phyloP scores from a whole-genome alignment of 2,797 vertebrate species.

The Capromys pilorides region DNA sequence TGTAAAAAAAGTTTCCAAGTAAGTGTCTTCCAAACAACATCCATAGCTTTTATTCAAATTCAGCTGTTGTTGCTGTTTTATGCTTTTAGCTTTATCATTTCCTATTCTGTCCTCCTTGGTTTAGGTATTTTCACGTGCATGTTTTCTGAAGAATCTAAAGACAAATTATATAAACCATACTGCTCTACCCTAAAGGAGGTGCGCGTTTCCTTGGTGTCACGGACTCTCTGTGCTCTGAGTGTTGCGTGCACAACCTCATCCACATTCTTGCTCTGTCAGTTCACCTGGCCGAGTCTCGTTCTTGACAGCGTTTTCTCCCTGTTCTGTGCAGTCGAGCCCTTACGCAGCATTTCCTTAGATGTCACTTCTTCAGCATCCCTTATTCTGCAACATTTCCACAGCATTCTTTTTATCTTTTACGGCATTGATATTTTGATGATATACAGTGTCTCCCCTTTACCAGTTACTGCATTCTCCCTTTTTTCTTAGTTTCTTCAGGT shows the following conservation, averaged over 20 bases:
- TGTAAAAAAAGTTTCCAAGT: constrained; percentile 6
- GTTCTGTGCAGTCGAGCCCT: neutral
- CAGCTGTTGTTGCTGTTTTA: neutral
- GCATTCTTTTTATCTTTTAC: neutral
- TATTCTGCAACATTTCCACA: neutral
- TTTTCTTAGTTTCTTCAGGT: neutral
- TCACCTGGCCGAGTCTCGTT: neutral
- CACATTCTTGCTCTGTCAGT: neutral
- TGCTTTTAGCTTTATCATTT: neutral
- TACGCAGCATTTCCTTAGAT: neutral
- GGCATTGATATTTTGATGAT: neutral
- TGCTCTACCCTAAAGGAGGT: neutral
- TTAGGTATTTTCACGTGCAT: neutral
- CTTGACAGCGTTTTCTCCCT: neutral
- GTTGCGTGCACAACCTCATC: neutral
- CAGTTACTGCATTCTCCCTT: neutral
- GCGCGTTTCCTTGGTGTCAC: neutral
- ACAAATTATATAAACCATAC: neutral
- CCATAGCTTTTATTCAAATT: constrained; percentile 3
- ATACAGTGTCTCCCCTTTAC: too few species aligned
- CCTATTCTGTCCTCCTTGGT: neutral
- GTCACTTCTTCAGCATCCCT: neutral
- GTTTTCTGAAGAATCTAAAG: neutral
- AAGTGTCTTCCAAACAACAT: neutral
- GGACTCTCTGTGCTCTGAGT: neutral